Evolutionary conservation across 2,113 vertebrate species (phyloP), one percentile per base, ranked within the genome.

Genomic region (Halichoerus grypus): DNA sequence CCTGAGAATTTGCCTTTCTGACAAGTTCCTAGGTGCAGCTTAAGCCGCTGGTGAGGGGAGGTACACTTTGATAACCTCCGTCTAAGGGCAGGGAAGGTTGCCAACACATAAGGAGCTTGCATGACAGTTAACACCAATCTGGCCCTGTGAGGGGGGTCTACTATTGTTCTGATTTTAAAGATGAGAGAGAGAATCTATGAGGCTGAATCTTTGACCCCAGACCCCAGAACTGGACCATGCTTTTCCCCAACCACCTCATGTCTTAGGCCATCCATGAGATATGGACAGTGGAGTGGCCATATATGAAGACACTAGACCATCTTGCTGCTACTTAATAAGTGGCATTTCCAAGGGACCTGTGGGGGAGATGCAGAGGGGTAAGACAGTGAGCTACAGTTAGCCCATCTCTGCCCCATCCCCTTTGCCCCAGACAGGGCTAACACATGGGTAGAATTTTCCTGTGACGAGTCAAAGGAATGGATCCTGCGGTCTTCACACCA

Each of bases 61-160:
- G 31, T 71, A 8, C 24, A 2, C 10, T 22, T 42, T 28, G 80
- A 85, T 80, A 71, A 36, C n/a, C 24, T 9, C 8, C 3, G 1
- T 49, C 49, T 14, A n/a, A 81, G 49, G 65, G 21, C 39, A 71
- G 19, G 21, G 61, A 69, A n/a, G 18, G 21, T 39, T 8, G 26
- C 31, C 22, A 36, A 51, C 16, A 24, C 11, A 1, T 1, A 1
- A 4, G 6, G 46, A 10, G 0, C 9, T 67, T 61, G 11, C 4
- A 3, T 18, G 1, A 9, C 2, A 10, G 3, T 67, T 6, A 42
- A 39, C 16, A 31, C 39, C 46, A 36, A 8, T 7, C 31, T 5
- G 12, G 24, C 11, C 22, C 36, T 5, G 22, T 1, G 8, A 14
- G 72, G 57, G 4, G 55, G 21, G 5, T n/a, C 15, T 31, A 8